Conservation (phyloP, 2,888 invertebrate species). For the Watsonalla cultraria region DNA sequence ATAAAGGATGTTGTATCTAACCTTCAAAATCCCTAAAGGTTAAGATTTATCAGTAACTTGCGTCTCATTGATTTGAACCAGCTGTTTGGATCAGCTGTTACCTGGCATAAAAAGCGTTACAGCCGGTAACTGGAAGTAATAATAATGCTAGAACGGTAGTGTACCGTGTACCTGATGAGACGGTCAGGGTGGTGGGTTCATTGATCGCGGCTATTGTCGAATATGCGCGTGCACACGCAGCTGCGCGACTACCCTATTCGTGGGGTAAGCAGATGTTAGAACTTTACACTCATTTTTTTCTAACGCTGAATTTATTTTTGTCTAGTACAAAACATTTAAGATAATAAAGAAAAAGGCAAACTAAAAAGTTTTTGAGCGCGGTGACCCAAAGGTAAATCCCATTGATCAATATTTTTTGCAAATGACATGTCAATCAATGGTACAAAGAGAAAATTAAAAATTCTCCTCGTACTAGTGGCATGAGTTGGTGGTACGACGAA, state of each 20-base stretch:
- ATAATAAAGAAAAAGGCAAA: not conserved
- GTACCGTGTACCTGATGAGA: conserved; percentile 37
- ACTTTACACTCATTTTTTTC: not conserved
- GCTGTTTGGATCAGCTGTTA: conserved; percentile 25
- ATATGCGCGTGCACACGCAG: conserved; percentile 70
- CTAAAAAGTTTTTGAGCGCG: too few species aligned
- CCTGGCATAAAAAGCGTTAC: conserved; percentile 5
- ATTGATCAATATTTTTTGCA: too few species aligned
- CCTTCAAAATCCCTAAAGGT: not conserved
- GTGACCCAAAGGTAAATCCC: too few species aligned
- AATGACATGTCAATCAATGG: too few species aligned
- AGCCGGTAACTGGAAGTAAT: conserved; percentile 4
- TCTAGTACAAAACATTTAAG: not conserved
- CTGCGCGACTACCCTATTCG: conserved; percentile 53
- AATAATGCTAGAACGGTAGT: conserved; percentile 25
- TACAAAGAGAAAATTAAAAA: too few species aligned
- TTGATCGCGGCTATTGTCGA: conserved; percentile 67
- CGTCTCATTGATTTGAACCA: conserved; percentile 8
- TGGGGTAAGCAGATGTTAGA: conserved; percentile 55
- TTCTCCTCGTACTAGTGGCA: too few species aligned
- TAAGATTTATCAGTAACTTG: not conserved
- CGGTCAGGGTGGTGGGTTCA: conserved; percentile 57
- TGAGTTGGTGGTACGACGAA: too few species aligned
- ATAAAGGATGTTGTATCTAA: not conserved
- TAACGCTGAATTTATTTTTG: not conserved